A percentile compares a stretch with the other conserved stretches of the same genome.
These are phyloP conservation scores for Caenorhabditis elegans DNA, from an alignment of 1,140 invertebrate genomes.

Conservation along the genomic window DNA sequence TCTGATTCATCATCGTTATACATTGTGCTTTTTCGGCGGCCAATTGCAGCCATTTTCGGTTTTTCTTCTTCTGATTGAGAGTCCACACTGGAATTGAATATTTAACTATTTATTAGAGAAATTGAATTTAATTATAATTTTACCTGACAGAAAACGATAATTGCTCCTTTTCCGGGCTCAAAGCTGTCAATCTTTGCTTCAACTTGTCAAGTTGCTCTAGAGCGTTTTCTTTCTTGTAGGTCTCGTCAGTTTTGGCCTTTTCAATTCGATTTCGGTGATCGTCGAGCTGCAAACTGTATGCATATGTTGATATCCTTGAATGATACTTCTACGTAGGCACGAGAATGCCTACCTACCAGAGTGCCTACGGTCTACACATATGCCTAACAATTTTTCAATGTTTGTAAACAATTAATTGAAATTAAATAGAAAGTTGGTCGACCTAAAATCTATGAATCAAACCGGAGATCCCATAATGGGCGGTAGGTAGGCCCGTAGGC, in stretches of 20 bases:
- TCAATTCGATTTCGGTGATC: slow-evolving; percentile 24
- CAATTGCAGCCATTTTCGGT: neutral
- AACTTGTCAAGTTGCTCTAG: slow-evolving; percentile 3
- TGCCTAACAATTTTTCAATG: neutral
- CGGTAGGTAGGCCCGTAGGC: too few species aligned
- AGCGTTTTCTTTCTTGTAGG: neutral
- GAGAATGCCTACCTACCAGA: too few species aligned
- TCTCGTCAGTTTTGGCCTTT: neutral
- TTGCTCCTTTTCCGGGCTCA: neutral
- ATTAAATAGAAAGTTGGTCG: too few species aligned
- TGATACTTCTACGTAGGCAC: too few species aligned
- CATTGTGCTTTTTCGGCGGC: neutral
- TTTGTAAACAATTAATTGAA: too few species aligned
- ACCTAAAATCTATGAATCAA: too few species aligned
- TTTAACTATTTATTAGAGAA: neutral
- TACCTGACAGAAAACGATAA: neutral
- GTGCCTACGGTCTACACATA: too few species aligned
- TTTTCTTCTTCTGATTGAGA: neutral
- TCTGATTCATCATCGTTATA: neutral
- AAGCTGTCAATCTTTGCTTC: neutral
- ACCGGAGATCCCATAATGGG: too few species aligned
- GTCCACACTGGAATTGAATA: neutral
- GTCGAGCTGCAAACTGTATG: slow-evolving; percentile 5
- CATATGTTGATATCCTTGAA: neutral
- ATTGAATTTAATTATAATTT: neutral